Base-by-base conservation (phyloP, 2,888 invertebrate genomes). In the Cryptocheilus praepositus region DNA sequence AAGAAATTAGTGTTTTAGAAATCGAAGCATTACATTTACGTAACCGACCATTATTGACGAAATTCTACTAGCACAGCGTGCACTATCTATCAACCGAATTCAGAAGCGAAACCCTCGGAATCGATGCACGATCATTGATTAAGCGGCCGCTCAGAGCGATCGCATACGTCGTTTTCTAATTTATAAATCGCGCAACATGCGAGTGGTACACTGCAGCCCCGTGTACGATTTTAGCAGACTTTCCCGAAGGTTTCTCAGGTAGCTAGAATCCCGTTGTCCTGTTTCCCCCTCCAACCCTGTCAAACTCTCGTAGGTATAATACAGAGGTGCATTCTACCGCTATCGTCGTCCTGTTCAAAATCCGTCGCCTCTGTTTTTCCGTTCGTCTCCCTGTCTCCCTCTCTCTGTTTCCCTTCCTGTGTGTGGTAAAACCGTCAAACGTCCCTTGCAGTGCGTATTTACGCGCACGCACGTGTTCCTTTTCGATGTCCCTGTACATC, bases 201-300 rank as follows among this genome's bases (percentile, higher is more conserved):
- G 64, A 67, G 67, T 65, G 64, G 59, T 66, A 64, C 53, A 61
- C 64, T 53, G 58, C 67, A 66, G 70, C 67, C 66, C 69, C 57
- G 43, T 57, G 71, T 57, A 43, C 5, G n/a, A 53, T 43, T 70
- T 69, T 71, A 73, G 77, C 64, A 70, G 65, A 79, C 79, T 79
- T 79, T 79, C 75, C 72, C 74, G 66, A 76, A 72, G 71, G 71
- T 74, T 73, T 67, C 71, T 79, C 80, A 79, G 79, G 77, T 79
- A 79, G 77, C 61, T 72, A 70, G 72, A 59, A 70, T 71, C 70
- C 73, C 67, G 62, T 74, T 73, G 68, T 57, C 60, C 59, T 55
- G 64, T 58, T 65, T 61, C 62, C 53, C 25, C 46, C 52, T 59
- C 46, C 64, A 21, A 51, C 22, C 58, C 28, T 62, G 49, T 57